These are phyloP conservation scores for Saccopteryx leptura DNA, from an alignment of 2,113 vertebrate genomes.

Conservation along the genomic window DNA sequence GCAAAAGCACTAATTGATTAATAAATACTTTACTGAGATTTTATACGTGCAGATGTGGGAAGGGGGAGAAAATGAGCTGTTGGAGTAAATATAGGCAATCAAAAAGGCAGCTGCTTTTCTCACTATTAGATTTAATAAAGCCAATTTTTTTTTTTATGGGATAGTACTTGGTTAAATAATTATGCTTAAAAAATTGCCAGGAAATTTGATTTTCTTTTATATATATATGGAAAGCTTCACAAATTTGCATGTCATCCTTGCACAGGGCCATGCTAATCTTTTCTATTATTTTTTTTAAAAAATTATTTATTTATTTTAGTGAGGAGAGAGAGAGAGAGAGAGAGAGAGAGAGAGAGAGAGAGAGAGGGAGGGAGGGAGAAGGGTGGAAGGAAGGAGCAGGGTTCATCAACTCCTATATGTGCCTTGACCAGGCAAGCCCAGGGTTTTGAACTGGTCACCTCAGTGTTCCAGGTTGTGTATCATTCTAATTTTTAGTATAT, in stretches of 20 bases:
- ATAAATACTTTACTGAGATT: slow-evolving; percentile 63
- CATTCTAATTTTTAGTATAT: background rate
- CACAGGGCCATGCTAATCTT: background rate
- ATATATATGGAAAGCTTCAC: background rate
- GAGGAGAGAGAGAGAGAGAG: too few species aligned
- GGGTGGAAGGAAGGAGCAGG: too few species aligned
- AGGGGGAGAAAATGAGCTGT: background rate
- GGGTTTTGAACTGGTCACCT: too few species aligned
- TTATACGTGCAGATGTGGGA: background rate
- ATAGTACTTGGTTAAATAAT: slow-evolving; percentile 24
- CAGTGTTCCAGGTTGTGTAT: background rate
- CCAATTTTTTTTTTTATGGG: slow-evolving; percentile 66
- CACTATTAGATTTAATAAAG: slow-evolving; percentile 75
- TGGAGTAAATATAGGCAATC: slow-evolving; percentile 69
- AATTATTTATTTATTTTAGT: too few species aligned
- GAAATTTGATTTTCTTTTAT: slow-evolving; percentile 30
- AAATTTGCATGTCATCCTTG: background rate
- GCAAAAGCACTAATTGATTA: slow-evolving; percentile 69
- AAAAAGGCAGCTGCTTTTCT: slow-evolving; percentile 63
- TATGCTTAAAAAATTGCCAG: slow-evolving; percentile 7
- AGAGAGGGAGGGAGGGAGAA: too few species aligned
- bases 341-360: too few species aligned
- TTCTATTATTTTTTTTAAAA: background rate
- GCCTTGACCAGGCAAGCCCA: too few species aligned
- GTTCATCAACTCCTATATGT: too few species aligned